phyloP scores from a whole-genome alignment of 2,797 vertebrate genomes.

The Platyrinchus mystaceus region DNA sequence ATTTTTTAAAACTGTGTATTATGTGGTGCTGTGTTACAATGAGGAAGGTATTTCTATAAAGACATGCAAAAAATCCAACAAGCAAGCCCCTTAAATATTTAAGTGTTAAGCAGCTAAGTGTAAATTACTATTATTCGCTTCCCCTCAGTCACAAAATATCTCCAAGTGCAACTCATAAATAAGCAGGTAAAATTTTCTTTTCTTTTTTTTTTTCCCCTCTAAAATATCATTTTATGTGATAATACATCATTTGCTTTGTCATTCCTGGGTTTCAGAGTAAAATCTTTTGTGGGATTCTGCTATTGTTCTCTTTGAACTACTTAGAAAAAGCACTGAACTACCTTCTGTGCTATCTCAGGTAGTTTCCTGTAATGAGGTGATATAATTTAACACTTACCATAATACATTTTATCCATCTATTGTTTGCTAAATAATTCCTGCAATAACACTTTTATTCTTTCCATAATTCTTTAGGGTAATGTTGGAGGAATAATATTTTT shows the following conservation, averaged over 20 bases:
- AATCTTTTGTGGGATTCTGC: conserved; percentile 60
- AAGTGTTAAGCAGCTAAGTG: conserved; percentile 8
- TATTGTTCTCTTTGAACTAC: conserved; percentile 73
- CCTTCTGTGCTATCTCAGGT: conserved; percentile 66
- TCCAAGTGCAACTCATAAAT: conserved; percentile 32
- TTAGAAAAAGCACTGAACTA: conserved; percentile 51
- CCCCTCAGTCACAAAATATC: background rate
- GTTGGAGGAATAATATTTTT: conserved; percentile 76
- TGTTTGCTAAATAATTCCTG: conserved; percentile 83
- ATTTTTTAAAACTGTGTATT: background rate
- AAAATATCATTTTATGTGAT: conserved; percentile 21
- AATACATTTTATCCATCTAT: conserved; percentile 79
- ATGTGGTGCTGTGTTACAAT: background rate
- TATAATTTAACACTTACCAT: conserved; percentile 80
- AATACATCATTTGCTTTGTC: conserved; percentile 23
- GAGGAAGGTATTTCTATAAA: background rate
- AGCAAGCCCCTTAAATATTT: background rate
- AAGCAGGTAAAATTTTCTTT: background rate
- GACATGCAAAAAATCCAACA: background rate
- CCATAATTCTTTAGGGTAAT: conserved; percentile 79
- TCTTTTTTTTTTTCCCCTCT: background rate
- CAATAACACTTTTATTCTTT: conserved; percentile 82
- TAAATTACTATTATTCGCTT: background rate
- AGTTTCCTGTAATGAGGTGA: conserved; percentile 74
- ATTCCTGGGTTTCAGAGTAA: conserved; percentile 28